Base-by-base conservation (phyloP, 2,797 vertebrate species). In the Pangasius krempfi region DNA sequence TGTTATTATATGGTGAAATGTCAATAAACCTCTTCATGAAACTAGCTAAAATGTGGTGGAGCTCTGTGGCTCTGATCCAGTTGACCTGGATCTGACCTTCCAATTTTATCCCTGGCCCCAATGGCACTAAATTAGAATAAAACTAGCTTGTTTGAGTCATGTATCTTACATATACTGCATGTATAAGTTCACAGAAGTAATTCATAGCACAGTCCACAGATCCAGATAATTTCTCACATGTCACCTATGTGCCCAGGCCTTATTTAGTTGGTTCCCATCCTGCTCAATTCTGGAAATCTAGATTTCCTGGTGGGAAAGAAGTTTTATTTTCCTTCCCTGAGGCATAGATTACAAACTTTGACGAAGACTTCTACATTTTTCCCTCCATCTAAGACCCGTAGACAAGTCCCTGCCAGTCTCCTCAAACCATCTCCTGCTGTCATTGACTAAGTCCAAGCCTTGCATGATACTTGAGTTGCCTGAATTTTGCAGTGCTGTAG, bases 331-430 rank as follows among this genome's bases (percentile, higher is more conserved):
- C 25, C 37, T 44, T 83, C 25, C 13, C 37, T 83, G 37, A n/a
- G 80, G 58, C 58, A 83, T 25, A 83, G 12, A 40, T 47, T 83
- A 83, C 58, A 83, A 82, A 83, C 30, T 37, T 22, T 37, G 81
- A 82, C 20, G 13, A 44, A 60, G 37, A 2, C 56, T 82, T 12
- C 22, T 40, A 82, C 22, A 62, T 54, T 56, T 56, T 56, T 30
- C 3, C 8, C 33, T 82, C 33, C 33, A 44, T 62, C 33, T 82
- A 62, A 62, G 13, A 40, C 20, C 33, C 18, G 0, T 37, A 80
- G 16, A 58, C 16, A 80, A 56, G 54, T 62, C 25, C 37, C 56
- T 44, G 80, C 25, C 22, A 82, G 20, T 62, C 54, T 58, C 9
- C 33, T 22, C 50, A 56, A 30, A 20, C 54, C 5, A 56, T 8